Evolutionary conservation across 2,888 invertebrate species (phyloP).

Genomic region (Phyto melanocephala): DNA sequence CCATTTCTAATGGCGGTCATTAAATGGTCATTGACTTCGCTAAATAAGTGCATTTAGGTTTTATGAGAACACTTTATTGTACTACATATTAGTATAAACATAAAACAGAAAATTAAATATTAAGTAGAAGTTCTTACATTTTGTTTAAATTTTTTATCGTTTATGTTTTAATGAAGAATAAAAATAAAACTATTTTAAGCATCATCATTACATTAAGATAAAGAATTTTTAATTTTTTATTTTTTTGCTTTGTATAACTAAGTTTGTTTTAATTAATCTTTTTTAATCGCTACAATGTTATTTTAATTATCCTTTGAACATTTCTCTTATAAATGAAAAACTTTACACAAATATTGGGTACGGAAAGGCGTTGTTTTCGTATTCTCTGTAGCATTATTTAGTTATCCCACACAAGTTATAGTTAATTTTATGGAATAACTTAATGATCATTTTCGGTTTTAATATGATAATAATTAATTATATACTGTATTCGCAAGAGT

Average conservation of each 20-base stretch:
- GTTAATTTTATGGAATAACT: too few species aligned
- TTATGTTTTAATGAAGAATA: background rate
- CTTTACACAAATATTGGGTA: background rate
- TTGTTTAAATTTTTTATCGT: background rate
- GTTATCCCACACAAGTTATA: too few species aligned
- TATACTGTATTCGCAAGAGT: too few species aligned
- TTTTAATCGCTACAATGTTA: slow-evolving; percentile 31
- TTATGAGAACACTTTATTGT: background rate
- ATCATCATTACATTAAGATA: slow-evolving; percentile 23
- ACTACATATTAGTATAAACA: background rate
- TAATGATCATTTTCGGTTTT: too few species aligned
- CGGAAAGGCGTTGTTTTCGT: background rate
- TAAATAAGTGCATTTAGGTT: slow-evolving; percentile 28
- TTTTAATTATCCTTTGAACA: slow-evolving; percentile 49
- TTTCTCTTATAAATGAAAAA: background rate
- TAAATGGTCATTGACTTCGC: slow-evolving; percentile 57
- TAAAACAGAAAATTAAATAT: background rate
- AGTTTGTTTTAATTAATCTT: slow-evolving; percentile 49
- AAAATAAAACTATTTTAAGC: slow-evolving; percentile 6
- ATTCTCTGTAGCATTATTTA: too few species aligned
- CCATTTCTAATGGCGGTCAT: slow-evolving; percentile 44
- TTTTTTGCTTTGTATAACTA: slow-evolving; percentile 5
- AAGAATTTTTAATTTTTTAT: background rate
- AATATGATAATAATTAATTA: too few species aligned
- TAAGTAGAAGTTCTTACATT: slow-evolving; percentile 29